phyloP scores from a whole-genome alignment of 1,140 invertebrate species.

The Lasioglossum baleicum region DNA sequence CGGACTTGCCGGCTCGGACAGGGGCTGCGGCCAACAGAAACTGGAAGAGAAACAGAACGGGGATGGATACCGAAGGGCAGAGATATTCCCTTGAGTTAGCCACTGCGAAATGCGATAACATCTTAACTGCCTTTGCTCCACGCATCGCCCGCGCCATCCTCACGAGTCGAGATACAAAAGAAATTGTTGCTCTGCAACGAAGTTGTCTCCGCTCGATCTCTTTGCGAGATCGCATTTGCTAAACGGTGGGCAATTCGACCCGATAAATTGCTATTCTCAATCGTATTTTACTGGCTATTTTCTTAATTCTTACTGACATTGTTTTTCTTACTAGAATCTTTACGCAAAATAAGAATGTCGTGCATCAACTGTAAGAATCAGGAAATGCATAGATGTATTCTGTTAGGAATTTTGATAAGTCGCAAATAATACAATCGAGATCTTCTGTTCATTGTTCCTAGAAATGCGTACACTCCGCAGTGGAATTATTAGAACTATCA shows the following conservation, averaged over 20 bases:
- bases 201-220: slow-evolving; percentile 4
- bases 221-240: background rate
- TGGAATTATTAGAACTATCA: too few relatives aligned
- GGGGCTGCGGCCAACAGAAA: slow-evolving; percentile 9
- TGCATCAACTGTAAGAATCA: too few relatives aligned
- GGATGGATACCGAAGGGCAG: slow-evolving; percentile 27
- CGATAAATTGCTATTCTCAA: too few relatives aligned
- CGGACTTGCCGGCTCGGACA: slow-evolving; percentile 23
- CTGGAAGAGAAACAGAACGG: slow-evolving; percentile 17
- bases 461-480: too few relatives aligned
- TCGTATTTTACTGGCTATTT: too few relatives aligned
- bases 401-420: too few relatives aligned
- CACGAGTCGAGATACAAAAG: slow-evolving; percentile 43
- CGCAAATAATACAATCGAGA: too few relatives aligned
- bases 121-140: slow-evolving; percentile 60
- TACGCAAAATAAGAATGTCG: too few relatives aligned
- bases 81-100: slow-evolving; percentile 52
- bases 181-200: slow-evolving; percentile 34
- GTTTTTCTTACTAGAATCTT: too few relatives aligned
- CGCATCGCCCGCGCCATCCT: slow-evolving; percentile 29
- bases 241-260: background rate
- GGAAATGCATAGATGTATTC: too few relatives aligned
- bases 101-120: slow-evolving; percentile 58
- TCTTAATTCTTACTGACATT: too few relatives aligned
- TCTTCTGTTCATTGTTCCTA: too few relatives aligned